phyloP scores from a whole-genome alignment of 1,140 invertebrate genomes.

The Phortica variegata region DNA sequence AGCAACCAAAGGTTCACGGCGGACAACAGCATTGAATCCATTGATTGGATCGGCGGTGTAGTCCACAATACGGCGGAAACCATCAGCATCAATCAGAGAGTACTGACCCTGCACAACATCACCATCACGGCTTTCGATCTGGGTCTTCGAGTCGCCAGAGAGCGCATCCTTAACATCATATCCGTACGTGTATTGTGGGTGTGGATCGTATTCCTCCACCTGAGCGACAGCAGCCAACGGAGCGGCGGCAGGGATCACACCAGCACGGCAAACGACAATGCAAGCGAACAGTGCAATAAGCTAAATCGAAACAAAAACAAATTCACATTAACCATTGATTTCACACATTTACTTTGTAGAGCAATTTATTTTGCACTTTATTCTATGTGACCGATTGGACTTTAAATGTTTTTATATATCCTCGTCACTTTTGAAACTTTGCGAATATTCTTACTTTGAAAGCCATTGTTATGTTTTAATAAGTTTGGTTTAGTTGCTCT shows the following conservation, averaged over 20 bases:
- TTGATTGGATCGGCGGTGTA: slow-evolving; percentile 56
- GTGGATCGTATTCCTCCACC: slow-evolving; percentile 62
- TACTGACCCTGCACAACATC: slow-evolving; percentile 57
- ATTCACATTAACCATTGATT: slow-evolving; percentile 5
- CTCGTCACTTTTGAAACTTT: slow-evolving; percentile 10
- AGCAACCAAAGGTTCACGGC: slow-evolving; percentile 49
- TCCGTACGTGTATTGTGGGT: slow-evolving; percentile 68
- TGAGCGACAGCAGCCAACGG: slow-evolving; percentile 55
- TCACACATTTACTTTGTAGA: slow-evolving; percentile 1
- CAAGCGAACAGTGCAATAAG: slow-evolving; percentile 44
- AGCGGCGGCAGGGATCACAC: slow-evolving; percentile 48
- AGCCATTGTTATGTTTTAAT: slow-evolving; percentile 42
- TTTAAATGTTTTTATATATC: slow-evolving; percentile 7
- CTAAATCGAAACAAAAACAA: slow-evolving; percentile 3
- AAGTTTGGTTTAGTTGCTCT: slow-evolving; percentile 37
- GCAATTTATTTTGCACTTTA: no score
- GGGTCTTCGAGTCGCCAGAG: slow-evolving; percentile 56
- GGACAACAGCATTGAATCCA: slow-evolving; percentile 58
- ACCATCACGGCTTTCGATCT: slow-evolving; percentile 55
- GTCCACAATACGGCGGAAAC: slow-evolving; percentile 53
- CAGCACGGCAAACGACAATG: slow-evolving; percentile 48
- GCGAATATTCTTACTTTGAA: slow-evolving; percentile 47
- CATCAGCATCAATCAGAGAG: slow-evolving; percentile 56
- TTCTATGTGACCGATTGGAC: no score
- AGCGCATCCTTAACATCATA: slow-evolving; percentile 69